These are phyloP conservation scores for Microtus ochrogaster DNA, from an alignment of 2,113 vertebrate species.

Conservation along the genomic window DNA sequence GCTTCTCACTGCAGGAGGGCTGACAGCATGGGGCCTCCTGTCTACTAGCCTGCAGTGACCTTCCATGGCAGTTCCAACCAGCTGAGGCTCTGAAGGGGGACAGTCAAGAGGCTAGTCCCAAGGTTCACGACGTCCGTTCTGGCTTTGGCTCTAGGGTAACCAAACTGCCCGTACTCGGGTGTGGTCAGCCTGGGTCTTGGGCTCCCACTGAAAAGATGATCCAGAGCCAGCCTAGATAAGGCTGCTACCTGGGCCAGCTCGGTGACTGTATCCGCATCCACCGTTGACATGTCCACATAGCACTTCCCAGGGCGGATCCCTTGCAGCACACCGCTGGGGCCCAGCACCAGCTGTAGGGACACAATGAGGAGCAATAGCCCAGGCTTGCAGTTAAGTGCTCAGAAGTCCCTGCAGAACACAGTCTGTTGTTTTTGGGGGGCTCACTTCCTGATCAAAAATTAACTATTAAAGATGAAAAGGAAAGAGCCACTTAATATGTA, in stretches of 20 bases:
- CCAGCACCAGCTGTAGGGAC: slow-evolving; percentile 94
- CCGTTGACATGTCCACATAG: slow-evolving; percentile 98
- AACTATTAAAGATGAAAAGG: slow-evolving; percentile 41
- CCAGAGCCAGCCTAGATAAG: neutral
- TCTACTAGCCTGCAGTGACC: neutral
- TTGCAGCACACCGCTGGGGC: slow-evolving; percentile 97
- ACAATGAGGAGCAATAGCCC: slow-evolving; percentile 88
- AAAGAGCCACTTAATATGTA: slow-evolving; percentile 30
- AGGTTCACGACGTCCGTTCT: neutral
- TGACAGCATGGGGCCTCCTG: neutral
- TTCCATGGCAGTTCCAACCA: neutral
- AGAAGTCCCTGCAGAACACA: neutral
- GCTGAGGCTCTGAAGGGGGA: neutral
- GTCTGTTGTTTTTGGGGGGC: neutral
- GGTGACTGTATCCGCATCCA: slow-evolving; percentile 97
- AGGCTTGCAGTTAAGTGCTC: slow-evolving; percentile 49
- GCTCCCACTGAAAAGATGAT: slow-evolving; percentile 22
- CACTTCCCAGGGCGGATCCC: slow-evolving; percentile 98
- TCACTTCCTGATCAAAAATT: slow-evolving; percentile 39
- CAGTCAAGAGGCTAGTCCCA: neutral
- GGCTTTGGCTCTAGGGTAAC: slow-evolving; percentile 23
- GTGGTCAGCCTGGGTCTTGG: slow-evolving; percentile 1
- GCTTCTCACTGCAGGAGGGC: neutral
- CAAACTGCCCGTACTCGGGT: neutral
- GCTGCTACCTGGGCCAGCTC: slow-evolving; percentile 95